A percentile compares a stretch with the other conserved stretches of the same genome.
Conservation (phyloP, 2,888 invertebrate species). For the Dolichopus griseipennis region DNA sequence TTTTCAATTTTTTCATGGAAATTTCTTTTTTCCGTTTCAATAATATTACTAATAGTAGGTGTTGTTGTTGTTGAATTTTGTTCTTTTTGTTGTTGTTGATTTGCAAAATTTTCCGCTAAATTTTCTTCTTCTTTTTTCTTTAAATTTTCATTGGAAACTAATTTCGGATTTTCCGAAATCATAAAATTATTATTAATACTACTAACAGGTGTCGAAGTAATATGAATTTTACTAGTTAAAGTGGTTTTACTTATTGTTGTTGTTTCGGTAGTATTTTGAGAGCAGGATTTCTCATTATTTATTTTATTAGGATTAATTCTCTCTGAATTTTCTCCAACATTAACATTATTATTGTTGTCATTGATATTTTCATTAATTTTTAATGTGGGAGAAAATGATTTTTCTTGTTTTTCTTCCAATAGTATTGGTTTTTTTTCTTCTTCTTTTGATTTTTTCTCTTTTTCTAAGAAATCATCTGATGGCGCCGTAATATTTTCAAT, state of each 20-base stretch:
- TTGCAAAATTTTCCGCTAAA: not conserved
- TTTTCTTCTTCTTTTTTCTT: not conserved
- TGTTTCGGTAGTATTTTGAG: not conserved
- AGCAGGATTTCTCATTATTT: not conserved
- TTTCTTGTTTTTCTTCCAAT: not conserved
- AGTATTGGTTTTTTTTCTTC: not conserved
- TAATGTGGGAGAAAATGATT: not conserved
- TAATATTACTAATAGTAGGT: not conserved
- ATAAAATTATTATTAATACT: not conserved
- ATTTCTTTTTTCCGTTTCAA: too few relatives aligned
- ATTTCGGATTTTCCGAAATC: not conserved
- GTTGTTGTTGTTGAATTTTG: too few relatives aligned
- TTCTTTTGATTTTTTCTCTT: conserved; percentile 12
- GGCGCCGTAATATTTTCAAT: conserved; percentile 43
- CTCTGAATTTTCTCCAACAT: not conserved
- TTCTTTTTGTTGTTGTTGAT: not conserved
- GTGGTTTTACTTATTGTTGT: not conserved
- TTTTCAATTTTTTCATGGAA: too few relatives aligned
- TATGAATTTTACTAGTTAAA: not conserved
- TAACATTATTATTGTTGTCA: conserved; percentile 4
- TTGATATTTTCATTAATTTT: conserved; percentile 1
- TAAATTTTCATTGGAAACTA: not conserved
- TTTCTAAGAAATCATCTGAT: not conserved
- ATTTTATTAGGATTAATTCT: not conserved
- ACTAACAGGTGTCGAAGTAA: not conserved